phyloP scores from a whole-genome alignment of 2,888 invertebrate species.

The Callyntrura guangdongensis region DNA sequence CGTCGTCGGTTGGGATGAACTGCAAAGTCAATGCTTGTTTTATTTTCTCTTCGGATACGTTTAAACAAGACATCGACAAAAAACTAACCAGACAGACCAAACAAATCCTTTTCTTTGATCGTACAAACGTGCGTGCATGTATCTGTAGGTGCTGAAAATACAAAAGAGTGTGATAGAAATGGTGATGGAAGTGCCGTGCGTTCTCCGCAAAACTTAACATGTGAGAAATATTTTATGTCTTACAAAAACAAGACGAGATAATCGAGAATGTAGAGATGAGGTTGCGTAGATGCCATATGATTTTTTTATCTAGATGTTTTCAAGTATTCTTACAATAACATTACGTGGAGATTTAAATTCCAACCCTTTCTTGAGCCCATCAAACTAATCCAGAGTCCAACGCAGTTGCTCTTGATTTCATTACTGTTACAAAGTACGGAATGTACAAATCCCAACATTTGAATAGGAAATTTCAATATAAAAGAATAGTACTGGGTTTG shows the following conservation, averaged over 20 bases:
- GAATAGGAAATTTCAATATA: background rate
- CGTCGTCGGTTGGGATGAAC: conserved; percentile 2
- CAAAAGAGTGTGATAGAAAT: background rate
- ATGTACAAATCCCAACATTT: background rate
- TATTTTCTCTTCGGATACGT: conserved; percentile 22
- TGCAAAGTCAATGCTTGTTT: conserved; percentile 41
- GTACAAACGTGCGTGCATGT: background rate
- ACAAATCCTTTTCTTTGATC: background rate
- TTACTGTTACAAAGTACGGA: conserved; percentile 14
- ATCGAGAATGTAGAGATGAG: background rate
- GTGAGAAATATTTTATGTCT: conserved; percentile 34
- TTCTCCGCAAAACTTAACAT: background rate
- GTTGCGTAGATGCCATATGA: conserved; percentile 42
- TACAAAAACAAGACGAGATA: conserved; percentile 14
- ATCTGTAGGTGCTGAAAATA: background rate
- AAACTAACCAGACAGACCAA: conserved; percentile 19
- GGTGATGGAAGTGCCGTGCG: conserved; percentile 16
- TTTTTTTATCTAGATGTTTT: conserved; percentile 45
- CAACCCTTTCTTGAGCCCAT: background rate
- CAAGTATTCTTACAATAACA: background rate
- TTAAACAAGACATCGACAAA: conserved; percentile 42
- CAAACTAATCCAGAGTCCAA: conserved; percentile 5
- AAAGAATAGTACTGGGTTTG: background rate
- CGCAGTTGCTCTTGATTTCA: conserved; percentile 1
- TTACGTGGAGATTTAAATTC: conserved; percentile 54